These are phyloP conservation scores for Andrena haemorrhoa DNA, from an alignment of 2,888 invertebrate genomes.

Conservation along the genomic window DNA sequence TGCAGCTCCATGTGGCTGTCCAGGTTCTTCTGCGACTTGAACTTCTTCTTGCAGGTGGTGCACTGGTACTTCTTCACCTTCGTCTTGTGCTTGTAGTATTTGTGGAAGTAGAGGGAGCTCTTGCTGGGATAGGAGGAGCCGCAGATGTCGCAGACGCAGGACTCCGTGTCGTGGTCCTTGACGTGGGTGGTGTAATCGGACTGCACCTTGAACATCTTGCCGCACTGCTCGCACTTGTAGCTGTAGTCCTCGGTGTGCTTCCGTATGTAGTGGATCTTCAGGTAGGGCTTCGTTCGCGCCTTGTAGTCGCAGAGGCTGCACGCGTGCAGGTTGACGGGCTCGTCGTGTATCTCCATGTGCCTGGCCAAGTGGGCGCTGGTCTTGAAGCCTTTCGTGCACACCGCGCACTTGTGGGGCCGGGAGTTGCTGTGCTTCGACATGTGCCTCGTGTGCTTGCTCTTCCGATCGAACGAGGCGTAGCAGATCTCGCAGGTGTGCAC, in stretches of 20 bases:
- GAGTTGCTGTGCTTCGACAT: slow-evolving; percentile 80
- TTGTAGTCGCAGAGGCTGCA: slow-evolving; percentile 80
- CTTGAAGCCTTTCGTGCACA: slow-evolving; percentile 80
- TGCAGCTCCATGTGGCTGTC: slow-evolving; percentile 78
- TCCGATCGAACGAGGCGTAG: slow-evolving; percentile 75
- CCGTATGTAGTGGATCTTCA: slow-evolving; percentile 80
- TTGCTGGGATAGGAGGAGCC: slow-evolving; percentile 79
- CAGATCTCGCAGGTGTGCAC: slow-evolving; percentile 79
- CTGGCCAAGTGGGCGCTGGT: slow-evolving; percentile 76
- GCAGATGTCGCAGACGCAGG: slow-evolving; percentile 81
- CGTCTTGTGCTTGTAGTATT: slow-evolving; percentile 80
- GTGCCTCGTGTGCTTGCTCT: slow-evolving; percentile 78
- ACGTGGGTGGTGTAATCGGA: slow-evolving; percentile 86
- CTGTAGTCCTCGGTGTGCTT: slow-evolving; percentile 82
- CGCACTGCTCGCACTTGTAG: slow-evolving; percentile 86
- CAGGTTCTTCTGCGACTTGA: slow-evolving; percentile 80
- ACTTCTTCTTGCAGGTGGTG: slow-evolving; percentile 77
- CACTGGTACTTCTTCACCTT: slow-evolving; percentile 80
- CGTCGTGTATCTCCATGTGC: slow-evolving; percentile 80
- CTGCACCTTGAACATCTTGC: slow-evolving; percentile 86
- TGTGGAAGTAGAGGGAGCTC: slow-evolving; percentile 81
- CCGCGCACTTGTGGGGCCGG: slow-evolving; percentile 77
- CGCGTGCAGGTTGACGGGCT: slow-evolving; percentile 73
- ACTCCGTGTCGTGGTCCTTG: slow-evolving; percentile 81
- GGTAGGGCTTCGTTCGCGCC: slow-evolving; percentile 79